Percentiles rank a stretch among this genome's conserved stretches.
Conservation (phyloP, 2,113 vertebrate species). For the Acanthisitta chloris region DNA sequence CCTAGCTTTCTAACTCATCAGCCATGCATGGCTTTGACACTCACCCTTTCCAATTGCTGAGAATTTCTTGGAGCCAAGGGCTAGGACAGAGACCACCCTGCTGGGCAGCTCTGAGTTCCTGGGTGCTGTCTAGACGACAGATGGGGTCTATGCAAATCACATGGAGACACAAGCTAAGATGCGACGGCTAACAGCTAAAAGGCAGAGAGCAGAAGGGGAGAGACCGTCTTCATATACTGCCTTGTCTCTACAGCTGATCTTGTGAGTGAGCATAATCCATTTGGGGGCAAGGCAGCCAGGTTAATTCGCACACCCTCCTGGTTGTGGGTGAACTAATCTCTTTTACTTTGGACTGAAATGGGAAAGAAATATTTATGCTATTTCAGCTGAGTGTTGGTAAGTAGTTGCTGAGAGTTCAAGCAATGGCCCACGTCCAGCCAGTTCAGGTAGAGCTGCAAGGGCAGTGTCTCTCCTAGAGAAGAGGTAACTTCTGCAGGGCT, state of each 20-base stretch:
- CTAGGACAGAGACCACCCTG: not conserved
- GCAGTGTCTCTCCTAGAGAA: not conserved
- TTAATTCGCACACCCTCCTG: not conserved
- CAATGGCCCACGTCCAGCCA: not conserved
- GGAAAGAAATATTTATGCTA: not conserved
- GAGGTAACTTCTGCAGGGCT: not conserved
- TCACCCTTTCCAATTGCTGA: not conserved
- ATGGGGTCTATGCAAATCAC: slow-evolving; percentile 14
- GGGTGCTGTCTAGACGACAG: not conserved
- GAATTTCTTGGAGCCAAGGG: not conserved
- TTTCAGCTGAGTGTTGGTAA: not conserved
- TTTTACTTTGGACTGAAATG: not conserved
- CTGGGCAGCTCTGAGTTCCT: not conserved
- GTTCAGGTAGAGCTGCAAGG: not conserved
- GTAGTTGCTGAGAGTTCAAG: not conserved
- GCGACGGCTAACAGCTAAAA: not conserved
- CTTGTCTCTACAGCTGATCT: not conserved
- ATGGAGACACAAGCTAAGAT: not conserved
- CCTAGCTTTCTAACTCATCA: not conserved
- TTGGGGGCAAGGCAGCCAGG: not conserved
- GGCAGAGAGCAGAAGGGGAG: not conserved
- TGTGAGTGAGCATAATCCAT: not conserved
- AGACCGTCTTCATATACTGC: not conserved
- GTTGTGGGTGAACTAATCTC: not conserved
- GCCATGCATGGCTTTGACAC: not conserved